Base-by-base conservation (phyloP, 2,113 vertebrate genomes). In the Ciconia boyciana region DNA sequence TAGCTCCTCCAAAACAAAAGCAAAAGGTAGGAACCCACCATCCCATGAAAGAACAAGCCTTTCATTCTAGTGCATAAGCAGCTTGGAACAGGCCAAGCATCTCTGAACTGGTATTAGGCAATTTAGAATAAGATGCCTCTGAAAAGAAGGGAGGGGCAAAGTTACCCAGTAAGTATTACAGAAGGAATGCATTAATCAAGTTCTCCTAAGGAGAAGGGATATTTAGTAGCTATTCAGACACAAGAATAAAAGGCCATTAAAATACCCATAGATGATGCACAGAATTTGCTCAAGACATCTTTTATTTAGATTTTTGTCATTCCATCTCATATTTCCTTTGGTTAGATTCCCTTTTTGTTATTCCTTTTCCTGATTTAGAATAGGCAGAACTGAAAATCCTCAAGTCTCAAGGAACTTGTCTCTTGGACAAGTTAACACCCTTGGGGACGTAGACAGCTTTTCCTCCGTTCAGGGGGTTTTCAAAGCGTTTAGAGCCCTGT, bases 181-280 rank as follows among this genome's bases (percentile, higher is more conserved):
- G 51, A 74, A 90, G 31, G 71, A 90, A 94, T 8, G 24, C 11
- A 21, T 69, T 64, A 7, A 71, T 62, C 41, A 75, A 71, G 41
- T 61, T 46, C 60, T 72, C 66, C 24, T 34, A 52, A 54, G 26
- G 41, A 80, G 26, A 64, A 88, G 36, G 28, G n/a, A 24, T 69
- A 86, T 65, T 69, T 61, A 16, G 62, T 21, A 86, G 66, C 44
- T 88, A 44, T 44, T 82, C 19, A 81, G 44, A 14, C 14, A 57
- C 10, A 82, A 52, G 11, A 79, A 58, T 11, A 77, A 1, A 43
- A 75, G 31, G 52, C 11, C 24, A 70, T 77, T 87, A 82, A 85
- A 90, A 77, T 5, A 91, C 3, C 51, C 21, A 28, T 0, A 81
- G 34, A 43, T 28, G 25, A 57, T 2, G 13, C 6, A 24, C 0